phyloP scores from a whole-genome alignment of 2,797 vertebrate genomes.

The Parauchenoglanis ngamensis region DNA sequence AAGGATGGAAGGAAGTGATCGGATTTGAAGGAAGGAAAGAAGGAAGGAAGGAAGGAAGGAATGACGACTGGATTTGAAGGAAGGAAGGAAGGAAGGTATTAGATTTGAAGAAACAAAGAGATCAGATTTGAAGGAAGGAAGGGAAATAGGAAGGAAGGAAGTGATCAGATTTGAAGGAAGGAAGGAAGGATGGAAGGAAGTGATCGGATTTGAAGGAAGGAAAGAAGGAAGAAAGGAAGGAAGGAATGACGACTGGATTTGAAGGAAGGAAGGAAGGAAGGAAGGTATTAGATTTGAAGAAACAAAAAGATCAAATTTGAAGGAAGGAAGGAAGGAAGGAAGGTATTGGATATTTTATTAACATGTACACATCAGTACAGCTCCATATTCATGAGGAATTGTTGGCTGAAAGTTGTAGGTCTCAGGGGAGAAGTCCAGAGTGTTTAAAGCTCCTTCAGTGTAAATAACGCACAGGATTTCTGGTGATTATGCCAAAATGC shows the following conservation, averaged over 20 bases:
- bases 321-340: background rate
- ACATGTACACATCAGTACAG: background rate
- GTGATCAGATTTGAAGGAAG: too few relatives aligned
- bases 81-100: background rate
- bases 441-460: background rate
- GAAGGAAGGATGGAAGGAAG: background rate
- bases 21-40: background rate
- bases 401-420: background rate
- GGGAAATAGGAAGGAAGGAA: background rate
- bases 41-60: background rate
- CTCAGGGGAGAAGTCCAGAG: background rate
- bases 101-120: background rate
- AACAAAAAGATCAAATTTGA: background rate
- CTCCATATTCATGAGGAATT: background rate
- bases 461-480: background rate
- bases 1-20: background rate
- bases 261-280: background rate
- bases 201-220: too few relatives aligned
- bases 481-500: background rate
- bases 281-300: background rate
- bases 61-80: background rate
- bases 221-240: background rate
- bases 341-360: background rate
- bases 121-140: background rate
- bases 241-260: background rate